Evolutionary conservation across 2,888 invertebrate species (phyloP), one percentile per base, ranked within the genome.

Genomic region (Spicauda simplicius): DNA sequence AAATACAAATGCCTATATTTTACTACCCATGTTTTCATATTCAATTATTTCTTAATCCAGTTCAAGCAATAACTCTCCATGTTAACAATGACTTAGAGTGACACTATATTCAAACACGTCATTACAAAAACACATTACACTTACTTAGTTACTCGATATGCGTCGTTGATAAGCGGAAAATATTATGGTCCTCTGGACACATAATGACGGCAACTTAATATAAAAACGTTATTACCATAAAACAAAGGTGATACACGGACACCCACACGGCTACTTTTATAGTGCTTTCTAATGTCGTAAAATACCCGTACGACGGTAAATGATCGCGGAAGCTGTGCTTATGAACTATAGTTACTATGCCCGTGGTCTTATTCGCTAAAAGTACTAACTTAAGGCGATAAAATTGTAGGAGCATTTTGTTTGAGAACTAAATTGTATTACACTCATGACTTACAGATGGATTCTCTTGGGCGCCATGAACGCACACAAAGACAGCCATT

Each of bases 181-280:
- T 72, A 71, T 70, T 71, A 61, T 66, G 59, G 52, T 58, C 41
- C 60, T 45, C 69, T 54, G 69, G 69, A 70, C 74, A 72, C 76
- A 72, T 81, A 74, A 84, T 80, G 76, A 80, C 77, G 77, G 75
- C 75, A 73, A 75, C 77, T 77, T 78, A 82, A 83, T 70, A 83
- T 87, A 85, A 86, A 87, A 82, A 75, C 71, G 74, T 74, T 83
- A 81, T 65, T 54, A 59, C 25, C 80, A 82, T 87, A 86, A 87
- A 87, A 84, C 82, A 84, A 83, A 85, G 78, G 74, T 79, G 78
- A 78, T 78, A 77, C 75, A 70, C 63, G 76, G 81, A 85, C 86
- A 83, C 86, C 86, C 86, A 87, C 87, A 80, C 77, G 53, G 77
- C 77, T 78, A 80, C 77, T 80, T 85, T 84, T 82, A 80, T 77